Evolutionary conservation across 2,888 invertebrate species (phyloP), one percentile per base, ranked within the genome.

Genomic region (Lumbricus terrestris): DNA sequence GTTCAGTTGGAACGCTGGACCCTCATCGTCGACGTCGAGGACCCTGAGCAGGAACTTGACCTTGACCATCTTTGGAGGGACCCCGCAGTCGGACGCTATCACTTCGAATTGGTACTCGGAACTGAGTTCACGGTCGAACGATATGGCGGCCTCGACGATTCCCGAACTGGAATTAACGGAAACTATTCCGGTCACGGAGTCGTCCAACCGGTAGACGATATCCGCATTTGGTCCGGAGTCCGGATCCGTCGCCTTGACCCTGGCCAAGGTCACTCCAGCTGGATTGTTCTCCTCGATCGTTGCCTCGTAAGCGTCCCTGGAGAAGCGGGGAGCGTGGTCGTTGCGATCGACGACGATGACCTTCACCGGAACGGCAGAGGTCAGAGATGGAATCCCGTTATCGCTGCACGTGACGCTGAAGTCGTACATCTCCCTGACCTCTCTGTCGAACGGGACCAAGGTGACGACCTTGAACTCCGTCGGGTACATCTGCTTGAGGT

Each of bases 341-440:
- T 99, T 99, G 93, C 97, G 97, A 95, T 99, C 99, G 94, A 97
- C 96, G 0, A 99, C 98, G 29, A 91, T 91, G 6, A 94, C 93
- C 33, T 92, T 92, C 91, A 94, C 93, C n/a, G 90, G 91, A 8
- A 91, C 91, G n/a, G 91, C 92, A 33, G 93, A 92, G 82, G 90
- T 92, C 96, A 98, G 96, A 94, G 98, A 98, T 11, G 98, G 98
- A 92, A 97, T 97, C 54, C 98, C 98, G 33, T 97, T 96, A 29
- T 97, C 96, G 94, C 91, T 90, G 90, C 94, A 94, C 18, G 91
- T 92, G 82, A 98, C 96, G 1, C 91, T 91, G 11, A 94, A 93
- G 35, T 92, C 92, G 90, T 94, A 93, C 34, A 92, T 90, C 54
- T 92, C 92, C 13, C 91, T 91, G 13, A 90, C 91, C 90, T 94